These are phyloP conservation scores for Temnopleurus reevesii DNA, from an alignment of 53 echinoderm and acorn worm genomes.

Conservation along the genomic window DNA sequence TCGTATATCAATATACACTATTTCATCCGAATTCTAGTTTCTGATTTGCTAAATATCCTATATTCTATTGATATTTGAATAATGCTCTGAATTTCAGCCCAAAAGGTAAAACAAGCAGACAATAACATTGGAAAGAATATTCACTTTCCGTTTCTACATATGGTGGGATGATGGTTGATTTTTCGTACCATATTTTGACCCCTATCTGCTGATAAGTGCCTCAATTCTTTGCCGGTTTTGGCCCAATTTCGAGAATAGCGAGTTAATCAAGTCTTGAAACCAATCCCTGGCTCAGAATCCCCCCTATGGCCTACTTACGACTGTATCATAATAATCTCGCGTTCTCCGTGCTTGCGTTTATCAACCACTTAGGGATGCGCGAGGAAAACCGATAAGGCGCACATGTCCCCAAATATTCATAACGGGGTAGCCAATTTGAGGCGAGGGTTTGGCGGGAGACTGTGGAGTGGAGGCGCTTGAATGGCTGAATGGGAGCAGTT, in stretches of 20 bases:
- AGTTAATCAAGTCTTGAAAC: conserved; percentile 48
- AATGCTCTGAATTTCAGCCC: no score
- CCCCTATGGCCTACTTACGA: conserved; percentile 51
- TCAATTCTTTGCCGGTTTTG: conserved; percentile 57
- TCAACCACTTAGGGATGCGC: conserved; percentile 42
- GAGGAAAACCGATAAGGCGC: conserved; percentile 13
- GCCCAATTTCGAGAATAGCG: conserved; percentile 51
- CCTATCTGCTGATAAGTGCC: conserved; percentile 41
- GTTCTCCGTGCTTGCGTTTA: conserved; percentile 29
- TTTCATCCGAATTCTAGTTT: no score
- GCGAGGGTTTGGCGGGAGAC: neutral
- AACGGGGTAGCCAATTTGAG: conserved; percentile 44
- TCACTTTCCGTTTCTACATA: no score
- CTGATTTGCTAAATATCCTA: neutral
- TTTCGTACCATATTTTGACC: neutral
- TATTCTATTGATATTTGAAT: no score
- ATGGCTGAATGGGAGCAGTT: neutral
- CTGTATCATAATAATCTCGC: conserved; percentile 51
- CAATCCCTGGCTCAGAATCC: neutral
- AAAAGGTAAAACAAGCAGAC: no score
- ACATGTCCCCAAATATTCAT: conserved; percentile 59
- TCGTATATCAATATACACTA: no score
- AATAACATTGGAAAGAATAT: no score
- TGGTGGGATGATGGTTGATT: neutral
- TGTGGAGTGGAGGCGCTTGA: neutral